phyloP scores from a whole-genome alignment of 2,113 vertebrate genomes.

The Microtus pennsylvanicus region DNA sequence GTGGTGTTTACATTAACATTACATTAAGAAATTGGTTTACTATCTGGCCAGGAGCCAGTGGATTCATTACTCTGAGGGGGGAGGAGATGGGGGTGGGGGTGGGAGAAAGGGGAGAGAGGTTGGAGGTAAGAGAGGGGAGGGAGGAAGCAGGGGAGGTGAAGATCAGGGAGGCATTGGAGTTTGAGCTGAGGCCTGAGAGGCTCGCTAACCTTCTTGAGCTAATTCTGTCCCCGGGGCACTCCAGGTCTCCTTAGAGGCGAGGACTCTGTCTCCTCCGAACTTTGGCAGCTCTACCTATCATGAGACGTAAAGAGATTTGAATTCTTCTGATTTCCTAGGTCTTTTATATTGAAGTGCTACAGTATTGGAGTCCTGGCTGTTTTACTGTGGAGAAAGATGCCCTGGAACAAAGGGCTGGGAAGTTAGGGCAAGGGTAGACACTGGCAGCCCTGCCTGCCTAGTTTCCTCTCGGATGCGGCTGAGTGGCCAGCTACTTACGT shows the following conservation, averaged over 20 bases:
- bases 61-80: conserved; percentile 26
- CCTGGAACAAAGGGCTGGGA: neutral
- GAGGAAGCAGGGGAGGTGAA: too few species aligned
- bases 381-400: neutral
- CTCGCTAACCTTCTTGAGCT: neutral
- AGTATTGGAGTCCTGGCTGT: neutral
- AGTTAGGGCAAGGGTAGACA: neutral
- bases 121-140: too few species aligned
- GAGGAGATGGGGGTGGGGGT: fast-evolving
- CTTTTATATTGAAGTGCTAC: neutral
- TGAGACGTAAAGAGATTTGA: neutral
- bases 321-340: neutral
- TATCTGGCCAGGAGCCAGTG: conserved; percentile 11
- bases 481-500: neutral
- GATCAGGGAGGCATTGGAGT: too few species aligned
- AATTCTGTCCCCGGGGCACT: neutral
- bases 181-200: neutral
- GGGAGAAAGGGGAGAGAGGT: too few species aligned
- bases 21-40: conserved; percentile 55
- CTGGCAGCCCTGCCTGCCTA: neutral
- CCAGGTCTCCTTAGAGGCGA: neutral
- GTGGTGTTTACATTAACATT: conserved; percentile 63
- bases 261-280: neutral
- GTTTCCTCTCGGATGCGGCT: neutral
- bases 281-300: neutral